Evolutionary conservation across 2,797 vertebrate species (phyloP).

Genomic region (Ispidina lecontei): DNA sequence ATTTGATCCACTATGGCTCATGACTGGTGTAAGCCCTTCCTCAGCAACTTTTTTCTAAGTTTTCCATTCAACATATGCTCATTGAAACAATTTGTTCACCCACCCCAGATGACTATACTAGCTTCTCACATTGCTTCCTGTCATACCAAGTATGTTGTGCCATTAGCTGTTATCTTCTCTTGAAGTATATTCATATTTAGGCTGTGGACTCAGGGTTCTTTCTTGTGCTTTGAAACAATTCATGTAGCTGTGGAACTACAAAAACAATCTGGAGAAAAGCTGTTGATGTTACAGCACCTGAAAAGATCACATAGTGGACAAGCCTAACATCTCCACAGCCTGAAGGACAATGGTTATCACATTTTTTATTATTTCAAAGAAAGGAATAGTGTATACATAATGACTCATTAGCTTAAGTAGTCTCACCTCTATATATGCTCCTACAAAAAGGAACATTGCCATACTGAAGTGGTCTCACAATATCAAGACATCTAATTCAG

Average conservation of each 20-base stretch:
- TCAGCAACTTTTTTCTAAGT: background rate
- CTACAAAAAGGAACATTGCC: background rate
- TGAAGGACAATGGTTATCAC: background rate
- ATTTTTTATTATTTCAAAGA: background rate
- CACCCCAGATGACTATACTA: background rate
- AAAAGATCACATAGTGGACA: background rate
- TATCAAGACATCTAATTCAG: background rate
- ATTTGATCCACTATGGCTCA: background rate
- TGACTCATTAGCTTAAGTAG: background rate
- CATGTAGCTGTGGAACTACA: background rate
- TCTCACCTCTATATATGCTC: background rate
- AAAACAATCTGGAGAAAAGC: background rate
- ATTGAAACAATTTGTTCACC: background rate
- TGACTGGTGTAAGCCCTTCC: background rate
- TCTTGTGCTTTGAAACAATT: background rate
- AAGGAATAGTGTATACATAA: background rate
- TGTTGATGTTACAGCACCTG: background rate
- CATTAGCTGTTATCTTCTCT: background rate
- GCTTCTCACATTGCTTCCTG: background rate
- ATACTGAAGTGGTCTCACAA: background rate
- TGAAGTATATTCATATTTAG: background rate
- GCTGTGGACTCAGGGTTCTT: background rate
- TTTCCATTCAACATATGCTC: background rate
- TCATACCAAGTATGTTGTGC: background rate
- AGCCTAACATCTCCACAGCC: background rate